Percentiles rank a stretch among this genome's conserved stretches.
phyloP scores from a whole-genome alignment of 2,113 vertebrate genomes.

The Elephantulus edwardii region DNA sequence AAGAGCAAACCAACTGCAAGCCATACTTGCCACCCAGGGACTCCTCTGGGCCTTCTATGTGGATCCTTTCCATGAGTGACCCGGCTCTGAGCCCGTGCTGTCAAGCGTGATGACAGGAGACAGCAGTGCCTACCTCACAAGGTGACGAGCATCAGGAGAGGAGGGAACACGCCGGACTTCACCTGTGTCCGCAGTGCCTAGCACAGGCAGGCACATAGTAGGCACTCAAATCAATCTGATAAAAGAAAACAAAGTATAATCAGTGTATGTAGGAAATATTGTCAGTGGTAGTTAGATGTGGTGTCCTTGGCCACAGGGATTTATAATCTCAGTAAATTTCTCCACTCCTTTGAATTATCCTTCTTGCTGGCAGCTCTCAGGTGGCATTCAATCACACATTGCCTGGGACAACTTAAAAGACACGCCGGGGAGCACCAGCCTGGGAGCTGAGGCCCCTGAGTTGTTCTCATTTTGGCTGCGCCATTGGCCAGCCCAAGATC shows the following conservation, averaged over 20 bases:
- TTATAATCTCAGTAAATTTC: neutral
- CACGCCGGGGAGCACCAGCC: rapidly evolving
- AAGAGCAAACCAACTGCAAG: neutral
- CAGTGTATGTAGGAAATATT: neutral
- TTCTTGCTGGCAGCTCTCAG: neutral
- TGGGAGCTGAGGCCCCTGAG: too few species aligned
- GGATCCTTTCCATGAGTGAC: neutral
- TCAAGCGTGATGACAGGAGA: neutral
- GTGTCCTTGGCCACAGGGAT: neutral
- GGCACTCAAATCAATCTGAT: slow-evolving; percentile 52
- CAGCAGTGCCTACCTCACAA: neutral
- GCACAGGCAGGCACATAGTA: slow-evolving; percentile 56
- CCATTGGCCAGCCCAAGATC: neutral
- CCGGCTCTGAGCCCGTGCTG: neutral
- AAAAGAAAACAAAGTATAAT: slow-evolving; percentile 25
- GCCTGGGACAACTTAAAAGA: rapidly evolving
- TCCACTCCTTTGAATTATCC: neutral
- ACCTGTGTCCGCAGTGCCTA: slow-evolving; percentile 44
- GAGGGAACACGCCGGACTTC: neutral
- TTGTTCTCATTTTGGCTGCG: neutral
- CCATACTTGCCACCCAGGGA: neutral
- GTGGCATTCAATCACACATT: neutral
- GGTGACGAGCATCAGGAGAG: slow-evolving; percentile 28
- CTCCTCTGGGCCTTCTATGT: neutral
- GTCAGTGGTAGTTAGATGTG: neutral